Conservation (phyloP, 2,797 vertebrate species). For the Ambastaia sidthimunki region DNA sequence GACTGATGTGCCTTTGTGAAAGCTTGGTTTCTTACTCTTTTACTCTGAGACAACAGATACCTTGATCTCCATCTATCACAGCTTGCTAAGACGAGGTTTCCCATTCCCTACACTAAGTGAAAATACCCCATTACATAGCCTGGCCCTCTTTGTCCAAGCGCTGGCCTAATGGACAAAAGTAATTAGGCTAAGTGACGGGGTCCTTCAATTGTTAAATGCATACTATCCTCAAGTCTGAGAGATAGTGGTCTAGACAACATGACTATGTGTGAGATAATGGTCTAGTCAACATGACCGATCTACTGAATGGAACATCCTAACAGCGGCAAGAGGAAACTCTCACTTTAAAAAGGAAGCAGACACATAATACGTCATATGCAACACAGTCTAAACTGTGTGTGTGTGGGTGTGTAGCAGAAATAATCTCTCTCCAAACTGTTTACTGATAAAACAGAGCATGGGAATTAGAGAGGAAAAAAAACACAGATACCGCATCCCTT, state of each 20-base stretch:
- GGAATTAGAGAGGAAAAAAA: neutral
- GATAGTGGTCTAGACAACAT: constrained; percentile 34
- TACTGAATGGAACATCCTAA: neutral
- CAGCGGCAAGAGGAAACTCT: neutral
- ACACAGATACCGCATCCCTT: neutral
- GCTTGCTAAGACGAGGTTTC: constrained; percentile 1
- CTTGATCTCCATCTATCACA: constrained; percentile 11
- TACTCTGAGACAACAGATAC: constrained; percentile 24
- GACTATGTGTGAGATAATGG: constrained; percentile 27
- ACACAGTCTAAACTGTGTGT: neutral
- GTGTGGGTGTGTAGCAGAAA: constrained; percentile 6
- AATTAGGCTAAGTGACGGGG: constrained; percentile 42
- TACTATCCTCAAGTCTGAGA: constrained; percentile 29
- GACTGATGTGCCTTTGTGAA: constrained; percentile 2
- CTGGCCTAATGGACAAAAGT: constrained; percentile 35
- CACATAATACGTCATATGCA: neutral
- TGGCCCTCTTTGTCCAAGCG: constrained; percentile 25
- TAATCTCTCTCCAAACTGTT: constrained; percentile 24
- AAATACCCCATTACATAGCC: constrained; percentile 18
- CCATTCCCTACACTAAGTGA: constrained; percentile 4
- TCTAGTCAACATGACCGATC: constrained; percentile 14
- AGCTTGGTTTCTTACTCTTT: constrained; percentile 6
- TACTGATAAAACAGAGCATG: constrained; percentile 9
- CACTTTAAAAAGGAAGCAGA: neutral
- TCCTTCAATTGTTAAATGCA: constrained; percentile 43